A percentile compares a stretch with the other conserved stretches of the same genome.
Conservation (phyloP, 2,888 invertebrate species). For the Polia nebulosa region DNA sequence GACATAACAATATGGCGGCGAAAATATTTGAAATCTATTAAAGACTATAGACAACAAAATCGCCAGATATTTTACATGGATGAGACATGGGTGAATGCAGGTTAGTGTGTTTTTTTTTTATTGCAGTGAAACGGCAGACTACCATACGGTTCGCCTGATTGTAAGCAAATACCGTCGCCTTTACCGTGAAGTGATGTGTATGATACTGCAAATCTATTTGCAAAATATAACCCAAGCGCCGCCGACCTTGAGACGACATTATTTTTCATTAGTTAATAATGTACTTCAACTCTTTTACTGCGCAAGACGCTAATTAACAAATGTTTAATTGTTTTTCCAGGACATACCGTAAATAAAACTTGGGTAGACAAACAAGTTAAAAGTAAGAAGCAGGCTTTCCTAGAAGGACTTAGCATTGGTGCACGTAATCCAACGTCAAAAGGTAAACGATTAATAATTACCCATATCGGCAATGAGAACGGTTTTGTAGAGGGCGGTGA, state of each 20-base stretch:
- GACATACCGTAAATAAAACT: slow-evolving; percentile 13
- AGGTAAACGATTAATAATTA: slow-evolving; percentile 56
- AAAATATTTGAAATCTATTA: too few relatives aligned
- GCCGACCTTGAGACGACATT: slow-evolving; percentile 11
- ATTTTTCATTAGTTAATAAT: slow-evolving; percentile 21
- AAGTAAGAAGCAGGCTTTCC: too few relatives aligned
- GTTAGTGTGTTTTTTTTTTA: too few relatives aligned
- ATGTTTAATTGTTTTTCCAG: slow-evolving; percentile 9
- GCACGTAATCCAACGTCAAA: slow-evolving; percentile 40
- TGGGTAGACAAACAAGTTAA: slow-evolving; percentile 15
- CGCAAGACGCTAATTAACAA: slow-evolving; percentile 30
- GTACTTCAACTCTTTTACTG: slow-evolving; percentile 38
- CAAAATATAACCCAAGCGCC: slow-evolving; percentile 40
- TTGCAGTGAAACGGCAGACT: slow-evolving; percentile 23
- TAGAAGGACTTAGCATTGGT: slow-evolving; percentile 34
- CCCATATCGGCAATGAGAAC: slow-evolving; percentile 55
- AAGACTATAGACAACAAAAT: too few relatives aligned
- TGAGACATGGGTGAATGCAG: too few relatives aligned
- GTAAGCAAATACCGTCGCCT: slow-evolving; percentile 22
- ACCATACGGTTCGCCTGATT: slow-evolving; percentile 22
- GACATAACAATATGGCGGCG: too few relatives aligned
- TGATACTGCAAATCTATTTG: slow-evolving; percentile 36
- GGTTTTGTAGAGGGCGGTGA: too few relatives aligned
- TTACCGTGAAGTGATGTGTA: slow-evolving; percentile 32
- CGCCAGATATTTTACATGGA: too few relatives aligned